Conservation (phyloP, 2,888 invertebrate genomes). For the Lacanobia oleracea region DNA sequence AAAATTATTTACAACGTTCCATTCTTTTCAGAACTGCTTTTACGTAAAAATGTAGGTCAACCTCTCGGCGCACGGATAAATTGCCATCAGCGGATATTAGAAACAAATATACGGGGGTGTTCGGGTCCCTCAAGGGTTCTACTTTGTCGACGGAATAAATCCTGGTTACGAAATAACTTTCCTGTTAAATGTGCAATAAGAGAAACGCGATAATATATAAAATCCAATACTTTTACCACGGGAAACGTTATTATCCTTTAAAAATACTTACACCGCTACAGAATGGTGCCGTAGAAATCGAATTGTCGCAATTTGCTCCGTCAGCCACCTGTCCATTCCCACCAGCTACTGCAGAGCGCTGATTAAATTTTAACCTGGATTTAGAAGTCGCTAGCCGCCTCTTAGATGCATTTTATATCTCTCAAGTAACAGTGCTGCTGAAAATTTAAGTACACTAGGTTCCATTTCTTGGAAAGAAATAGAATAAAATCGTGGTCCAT, state of each 20-base stretch:
- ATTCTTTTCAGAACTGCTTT: conserved; percentile 41
- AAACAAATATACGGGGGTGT: conserved; percentile 52
- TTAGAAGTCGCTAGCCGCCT: conserved; percentile 33
- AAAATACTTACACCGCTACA: conserved; percentile 5
- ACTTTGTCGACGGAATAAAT: conserved; percentile 21
- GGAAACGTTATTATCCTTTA: conserved; percentile 19
- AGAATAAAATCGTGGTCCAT: conserved; percentile 9
- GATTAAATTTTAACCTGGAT: conserved; percentile 58
- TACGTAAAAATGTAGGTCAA: conserved; percentile 58
- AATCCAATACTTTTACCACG: conserved; percentile 1
- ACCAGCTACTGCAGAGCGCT: conserved; percentile 34
- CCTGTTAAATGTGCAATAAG: background rate
- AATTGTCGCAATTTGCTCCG: conserved; percentile 29
- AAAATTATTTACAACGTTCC: conserved; percentile 60
- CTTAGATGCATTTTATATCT: conserved; percentile 50
- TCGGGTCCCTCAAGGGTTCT: conserved; percentile 13
- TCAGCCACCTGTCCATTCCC: conserved; percentile 35
- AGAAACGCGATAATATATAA: background rate
- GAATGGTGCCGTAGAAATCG: conserved; percentile 23
- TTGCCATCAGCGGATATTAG: conserved; percentile 57
- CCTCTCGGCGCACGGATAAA: conserved; percentile 46
- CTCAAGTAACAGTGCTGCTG: conserved; percentile 38
- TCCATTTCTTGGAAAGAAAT: conserved; percentile 34
- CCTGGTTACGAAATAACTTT: conserved; percentile 6
- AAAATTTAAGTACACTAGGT: conserved; percentile 40